These are phyloP conservation scores for Entomobrya proxima DNA, from an alignment of 2,888 invertebrate genomes.

Conservation along the genomic window DNA sequence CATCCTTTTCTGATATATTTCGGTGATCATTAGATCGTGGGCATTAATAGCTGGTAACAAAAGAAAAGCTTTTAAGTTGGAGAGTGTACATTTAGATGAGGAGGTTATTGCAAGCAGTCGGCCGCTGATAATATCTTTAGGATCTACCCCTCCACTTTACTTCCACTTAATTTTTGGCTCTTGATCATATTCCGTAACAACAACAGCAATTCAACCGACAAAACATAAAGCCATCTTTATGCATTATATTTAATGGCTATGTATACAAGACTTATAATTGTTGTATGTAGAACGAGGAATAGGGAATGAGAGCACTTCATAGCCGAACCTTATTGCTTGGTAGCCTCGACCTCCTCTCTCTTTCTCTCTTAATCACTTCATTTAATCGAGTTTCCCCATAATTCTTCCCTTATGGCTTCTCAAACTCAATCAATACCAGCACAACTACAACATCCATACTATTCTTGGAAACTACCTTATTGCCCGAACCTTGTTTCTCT, in stretches of 20 bases:
- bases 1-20: too few species aligned
- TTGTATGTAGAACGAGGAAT: not conserved
- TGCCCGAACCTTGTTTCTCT: not conserved
- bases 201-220: not conserved
- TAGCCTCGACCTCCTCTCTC: not conserved
- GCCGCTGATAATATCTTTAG: slow-evolving; percentile 27
- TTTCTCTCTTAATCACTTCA: slow-evolving; percentile 72
- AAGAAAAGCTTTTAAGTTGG: not conserved
- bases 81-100: not conserved
- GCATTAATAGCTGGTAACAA: not conserved
- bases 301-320: too few species aligned
- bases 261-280: not conserved
- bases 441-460: too few species aligned
- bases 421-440: slow-evolving; percentile 72
- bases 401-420: slow-evolving; percentile 74
- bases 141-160: not conserved
- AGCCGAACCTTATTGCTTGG: not conserved
- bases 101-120: slow-evolving; percentile 18
- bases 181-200: not conserved
- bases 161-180: not conserved
- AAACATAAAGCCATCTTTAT: not conserved
- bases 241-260: not conserved
- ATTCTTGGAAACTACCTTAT: not conserved
- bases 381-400: slow-evolving; percentile 74
- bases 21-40: not conserved